Conservation (phyloP, 1,140 invertebrate species). For the Trichonephila clavata region DNA sequence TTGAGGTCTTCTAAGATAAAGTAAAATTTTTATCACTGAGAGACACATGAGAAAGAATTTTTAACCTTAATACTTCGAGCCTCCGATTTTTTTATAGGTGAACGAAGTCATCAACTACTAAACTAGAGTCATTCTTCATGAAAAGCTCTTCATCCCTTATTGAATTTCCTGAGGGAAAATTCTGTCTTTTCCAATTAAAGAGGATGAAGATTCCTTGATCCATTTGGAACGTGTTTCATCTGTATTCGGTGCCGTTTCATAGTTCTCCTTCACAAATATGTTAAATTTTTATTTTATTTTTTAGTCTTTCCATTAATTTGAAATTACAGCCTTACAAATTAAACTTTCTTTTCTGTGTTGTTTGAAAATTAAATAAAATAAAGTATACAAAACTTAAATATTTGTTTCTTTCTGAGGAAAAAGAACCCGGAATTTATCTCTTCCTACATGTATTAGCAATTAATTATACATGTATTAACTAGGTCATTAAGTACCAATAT, state of each 20-base stretch:
- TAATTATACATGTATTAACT: no score
- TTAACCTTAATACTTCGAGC: neutral
- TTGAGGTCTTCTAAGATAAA: no score
- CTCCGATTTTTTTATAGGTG: neutral
- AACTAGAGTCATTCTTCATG: neutral
- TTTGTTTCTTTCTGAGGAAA: no score
- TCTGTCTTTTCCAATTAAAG: slow-evolving; percentile 23
- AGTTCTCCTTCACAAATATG: neutral
- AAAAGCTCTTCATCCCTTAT: neutral
- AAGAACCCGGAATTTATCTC: no score
- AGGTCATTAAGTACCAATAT: no score
- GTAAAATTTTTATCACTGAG: no score
- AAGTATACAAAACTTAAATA: no score
- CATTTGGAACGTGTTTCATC: neutral
- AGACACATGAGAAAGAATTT: neutral
- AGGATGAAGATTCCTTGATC: neutral
- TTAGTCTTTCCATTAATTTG: neutral
- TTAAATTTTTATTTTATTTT: neutral
- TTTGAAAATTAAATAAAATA: no score
- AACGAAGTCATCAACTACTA: neutral
- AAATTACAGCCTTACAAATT: no score
- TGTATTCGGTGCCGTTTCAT: neutral
- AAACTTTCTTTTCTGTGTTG: no score
- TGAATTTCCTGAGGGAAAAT: slow-evolving; percentile 6
- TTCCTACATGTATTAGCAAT: no score